Percentiles rank a stretch among this genome's conserved stretches.
Conservation (phyloP, 2,113 vertebrate species). For the Amblyornis subalaris region DNA sequence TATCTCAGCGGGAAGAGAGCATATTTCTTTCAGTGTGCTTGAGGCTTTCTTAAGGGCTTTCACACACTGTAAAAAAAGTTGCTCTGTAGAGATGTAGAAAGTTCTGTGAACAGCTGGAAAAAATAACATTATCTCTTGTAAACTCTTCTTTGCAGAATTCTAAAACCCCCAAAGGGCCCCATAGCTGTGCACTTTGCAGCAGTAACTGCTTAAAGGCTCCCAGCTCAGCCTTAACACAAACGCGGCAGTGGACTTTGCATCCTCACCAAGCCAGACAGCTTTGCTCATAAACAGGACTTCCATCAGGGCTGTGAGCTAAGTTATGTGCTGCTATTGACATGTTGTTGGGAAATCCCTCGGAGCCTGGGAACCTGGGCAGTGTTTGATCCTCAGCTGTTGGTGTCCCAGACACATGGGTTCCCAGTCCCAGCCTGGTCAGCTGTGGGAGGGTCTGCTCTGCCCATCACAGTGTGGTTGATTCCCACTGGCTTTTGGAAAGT, state of each 20-base stretch:
- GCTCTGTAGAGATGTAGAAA: neutral
- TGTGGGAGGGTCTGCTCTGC: neutral
- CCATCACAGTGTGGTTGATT: fast-evolving
- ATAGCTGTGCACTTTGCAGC: neutral
- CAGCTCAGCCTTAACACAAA: neutral
- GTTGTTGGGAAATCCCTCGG: neutral
- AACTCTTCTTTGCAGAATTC: neutral
- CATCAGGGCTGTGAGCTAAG: neutral
- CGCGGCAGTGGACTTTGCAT: neutral
- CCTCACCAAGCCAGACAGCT: neutral
- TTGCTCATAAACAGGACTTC: neutral
- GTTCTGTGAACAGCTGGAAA: neutral
- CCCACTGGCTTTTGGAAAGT: neutral
- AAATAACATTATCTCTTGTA: neutral
- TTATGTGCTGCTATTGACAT: fast-evolving
- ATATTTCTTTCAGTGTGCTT: neutral
- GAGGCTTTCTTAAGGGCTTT: neutral
- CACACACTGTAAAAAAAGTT: neutral
- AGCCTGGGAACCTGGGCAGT: neutral
- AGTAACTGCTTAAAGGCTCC: neutral
- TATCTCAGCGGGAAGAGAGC: neutral
- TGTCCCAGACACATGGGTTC: fast-evolving
- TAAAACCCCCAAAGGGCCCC: neutral
- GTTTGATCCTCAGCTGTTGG: neutral
- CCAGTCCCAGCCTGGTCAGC: neutral